Conservation (phyloP, 2,888 invertebrate species). For the Amphipyra tragopoginis region DNA sequence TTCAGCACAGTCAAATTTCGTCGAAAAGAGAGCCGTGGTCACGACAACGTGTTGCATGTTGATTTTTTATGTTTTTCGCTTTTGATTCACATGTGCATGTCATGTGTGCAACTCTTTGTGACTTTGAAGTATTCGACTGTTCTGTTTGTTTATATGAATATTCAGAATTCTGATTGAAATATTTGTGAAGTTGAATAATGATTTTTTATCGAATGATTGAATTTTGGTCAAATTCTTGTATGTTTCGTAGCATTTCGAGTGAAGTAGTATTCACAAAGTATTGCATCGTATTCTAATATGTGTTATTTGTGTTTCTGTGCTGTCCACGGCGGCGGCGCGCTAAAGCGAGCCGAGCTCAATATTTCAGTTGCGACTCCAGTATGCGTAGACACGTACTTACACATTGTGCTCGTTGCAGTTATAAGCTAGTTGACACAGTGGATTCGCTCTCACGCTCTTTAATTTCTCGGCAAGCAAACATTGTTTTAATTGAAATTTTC, state of each 20-base stretch:
- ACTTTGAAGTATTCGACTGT: slow-evolving; percentile 27
- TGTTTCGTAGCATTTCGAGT: neutral
- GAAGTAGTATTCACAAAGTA: slow-evolving; percentile 13
- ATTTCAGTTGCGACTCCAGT: slow-evolving; percentile 46
- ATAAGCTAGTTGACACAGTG: slow-evolving; percentile 47
- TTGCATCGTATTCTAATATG: slow-evolving; percentile 32
- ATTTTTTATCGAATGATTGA: neutral
- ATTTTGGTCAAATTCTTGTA: neutral
- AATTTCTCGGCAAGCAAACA: slow-evolving; percentile 41
- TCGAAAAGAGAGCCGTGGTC: slow-evolving; percentile 15
- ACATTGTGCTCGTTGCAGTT: slow-evolving; percentile 54
- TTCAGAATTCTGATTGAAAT: too few relatives aligned
- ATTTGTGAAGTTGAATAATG: too few relatives aligned
- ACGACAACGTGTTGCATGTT: slow-evolving; percentile 34
- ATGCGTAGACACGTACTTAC: slow-evolving; percentile 57
- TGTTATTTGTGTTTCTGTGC: slow-evolving; percentile 29
- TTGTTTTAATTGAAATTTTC: slow-evolving; percentile 32
- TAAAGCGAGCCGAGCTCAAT: slow-evolving; percentile 33
- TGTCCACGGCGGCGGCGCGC: slow-evolving; percentile 13
- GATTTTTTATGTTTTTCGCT: slow-evolving; percentile 22
- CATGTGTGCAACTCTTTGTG: slow-evolving; percentile 24
- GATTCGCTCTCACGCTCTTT: slow-evolving; percentile 34
- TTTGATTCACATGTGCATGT: slow-evolving; percentile 30
- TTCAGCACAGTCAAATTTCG: slow-evolving; percentile 18
- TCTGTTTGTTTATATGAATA: slow-evolving; percentile 7